Percentiles rank a stretch among this genome's conserved stretches.
phyloP scores from a whole-genome alignment of 2,888 invertebrate genomes.

The Tortrix viridana region DNA sequence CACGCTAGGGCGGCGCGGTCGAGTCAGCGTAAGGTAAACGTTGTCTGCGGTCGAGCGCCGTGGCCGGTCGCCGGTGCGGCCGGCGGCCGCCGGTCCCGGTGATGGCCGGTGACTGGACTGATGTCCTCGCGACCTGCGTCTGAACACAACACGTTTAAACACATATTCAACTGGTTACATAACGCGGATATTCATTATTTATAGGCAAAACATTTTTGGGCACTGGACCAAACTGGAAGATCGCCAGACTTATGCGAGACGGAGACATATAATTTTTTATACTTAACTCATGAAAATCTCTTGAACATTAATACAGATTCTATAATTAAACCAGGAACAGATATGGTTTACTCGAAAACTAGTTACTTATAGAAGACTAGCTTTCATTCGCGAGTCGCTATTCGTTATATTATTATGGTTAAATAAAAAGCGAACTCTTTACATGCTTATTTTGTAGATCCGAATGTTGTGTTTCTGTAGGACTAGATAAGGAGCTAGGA shows the following conservation, averaged over 20 bases:
- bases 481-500: too few species aligned
- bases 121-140: conserved; percentile 59
- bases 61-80: conserved; percentile 28
- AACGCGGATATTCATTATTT: conserved; percentile 17
- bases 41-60: conserved; percentile 61
- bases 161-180: conserved; percentile 21
- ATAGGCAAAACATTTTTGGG: conserved; percentile 51
- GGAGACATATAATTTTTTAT: conserved; percentile 10
- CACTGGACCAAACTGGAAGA: conserved; percentile 56
- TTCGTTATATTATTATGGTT: too few species aligned
- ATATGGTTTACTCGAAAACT: not conserved
- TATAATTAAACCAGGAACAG: not conserved
- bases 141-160: conserved; percentile 54
- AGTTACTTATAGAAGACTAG: not conserved
- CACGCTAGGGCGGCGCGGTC: conserved; percentile 64
- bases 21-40: conserved; percentile 73
- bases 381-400: too few species aligned
- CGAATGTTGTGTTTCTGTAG: too few species aligned
- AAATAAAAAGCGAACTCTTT: too few species aligned
- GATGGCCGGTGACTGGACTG: conserved; percentile 56
- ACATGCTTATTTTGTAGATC: too few species aligned
- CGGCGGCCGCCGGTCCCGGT: conserved; percentile 38
- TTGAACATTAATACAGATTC: conserved; percentile 4
- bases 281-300: conserved; percentile 9
- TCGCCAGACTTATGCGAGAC: conserved; percentile 47